Conservation (phyloP, 2,888 invertebrate genomes). For the Melanchra persicariae region DNA sequence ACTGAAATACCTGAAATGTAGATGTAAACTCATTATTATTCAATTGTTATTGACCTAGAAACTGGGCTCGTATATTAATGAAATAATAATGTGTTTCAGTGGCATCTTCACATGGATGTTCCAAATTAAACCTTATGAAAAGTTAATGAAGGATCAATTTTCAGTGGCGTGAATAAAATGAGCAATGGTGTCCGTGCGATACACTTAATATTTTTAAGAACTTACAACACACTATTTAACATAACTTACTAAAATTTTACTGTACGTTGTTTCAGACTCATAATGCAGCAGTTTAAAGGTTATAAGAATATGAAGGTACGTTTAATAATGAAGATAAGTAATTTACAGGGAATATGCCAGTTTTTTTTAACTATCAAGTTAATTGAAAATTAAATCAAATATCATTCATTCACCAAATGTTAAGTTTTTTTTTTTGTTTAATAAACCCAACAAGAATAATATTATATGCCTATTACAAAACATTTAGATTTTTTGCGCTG, state of each 20-base stretch:
- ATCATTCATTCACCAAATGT: too few relatives aligned
- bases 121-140: neutral
- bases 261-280: slow-evolving; percentile 68
- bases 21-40: slow-evolving; percentile 28
- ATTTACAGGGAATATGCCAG: too few relatives aligned
- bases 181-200: too few relatives aligned
- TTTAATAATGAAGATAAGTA: neutral
- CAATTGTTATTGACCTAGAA: slow-evolving; percentile 44
- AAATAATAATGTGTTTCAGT: slow-evolving; percentile 28
- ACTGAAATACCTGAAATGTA: slow-evolving; percentile 23
- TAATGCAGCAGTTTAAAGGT: slow-evolving; percentile 60
- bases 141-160: rapidly evolving
- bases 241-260: slow-evolving; percentile 7
- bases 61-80: slow-evolving; percentile 7
- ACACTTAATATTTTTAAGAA: too few relatives aligned
- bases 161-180: neutral
- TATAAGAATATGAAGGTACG: slow-evolving; percentile 75
- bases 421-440: too few relatives aligned
- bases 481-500: too few relatives aligned
- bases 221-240: neutral
- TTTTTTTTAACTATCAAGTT: too few relatives aligned
- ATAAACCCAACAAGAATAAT: too few relatives aligned
- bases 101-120: neutral
- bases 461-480: too few relatives aligned
- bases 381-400: too few relatives aligned